Evolutionary conservation across 2,797 vertebrate species (phyloP), one percentile per base, ranked within the genome.

Genomic region (Pipistrellus pygmaeus): DNA sequence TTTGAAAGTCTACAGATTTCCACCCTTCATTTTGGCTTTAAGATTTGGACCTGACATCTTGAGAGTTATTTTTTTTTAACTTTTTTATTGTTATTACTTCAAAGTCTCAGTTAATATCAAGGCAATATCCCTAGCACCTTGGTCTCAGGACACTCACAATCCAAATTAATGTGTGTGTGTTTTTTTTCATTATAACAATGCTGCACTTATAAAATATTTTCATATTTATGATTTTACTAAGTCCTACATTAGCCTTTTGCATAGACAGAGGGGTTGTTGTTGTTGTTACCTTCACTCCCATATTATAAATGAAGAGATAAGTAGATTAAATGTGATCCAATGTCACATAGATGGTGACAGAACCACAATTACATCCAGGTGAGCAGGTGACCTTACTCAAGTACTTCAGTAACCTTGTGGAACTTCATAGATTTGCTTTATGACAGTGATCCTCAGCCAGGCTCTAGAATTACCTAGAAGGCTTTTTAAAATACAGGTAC

Each of bases 181-280:
- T 55, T 55, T 55, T 55, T 66, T 96, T 96, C 51, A 48, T 76
- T 92, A 51, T 91, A 86, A 80, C 85, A 89, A 87, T 85, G 10
- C 83, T 75, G 38, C 53, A 41, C 11, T 85, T 85, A 62, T 55
- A 68, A 68, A 44, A 30, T 44, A 17, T 90, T 85, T 94, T 94
- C 44, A 73, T 94, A 72, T 88, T 80, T 35, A 60, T 84, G 35
- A 90, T 89, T 83, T 92, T 87, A 83, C 64, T 90, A 84, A 91
- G 15, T 66, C 21, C 35, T 72, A 46, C 46, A 20, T 82, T 92
- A 68, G 27, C 41, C 35, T 73, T 93, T 93, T 95, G 15, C 66
- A 77, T 51, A 76, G 14, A 81, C 32, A 62, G 32, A 46, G 55
- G 14, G 30, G 23, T 35, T 53, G 38, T 84, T 81, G 23, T 75